Base-by-base conservation (phyloP, 2,888 invertebrate species). In the Drosophila greeni region DNA sequence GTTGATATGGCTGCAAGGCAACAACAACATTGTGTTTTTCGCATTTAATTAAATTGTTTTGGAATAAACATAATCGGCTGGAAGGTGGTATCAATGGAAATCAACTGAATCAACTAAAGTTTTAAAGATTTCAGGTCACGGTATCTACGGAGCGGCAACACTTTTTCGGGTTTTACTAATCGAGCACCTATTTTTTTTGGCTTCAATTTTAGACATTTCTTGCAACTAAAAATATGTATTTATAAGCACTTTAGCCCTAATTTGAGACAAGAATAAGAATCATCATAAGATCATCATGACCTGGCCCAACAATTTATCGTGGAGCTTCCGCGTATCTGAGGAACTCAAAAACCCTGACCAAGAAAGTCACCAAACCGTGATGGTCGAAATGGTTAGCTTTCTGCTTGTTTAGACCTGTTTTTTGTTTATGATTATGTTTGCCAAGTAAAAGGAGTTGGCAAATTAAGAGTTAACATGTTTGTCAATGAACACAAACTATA, bases 1-100 rank as follows among this genome's bases (percentile, higher is more conserved):
- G 88, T 88, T 88, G 88, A 88, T 85, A 88, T 88, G 88, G 88
- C 88, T 88, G 88, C 55, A 87, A 87, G 49, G 68, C 65, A 66
- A 66, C 66, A 68, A 66, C 29, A 66, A 68, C 55, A 60, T 57
- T 69, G 48, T 26, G 60, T 68, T 60, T 36, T 59, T 51, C 37
- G 39, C 16, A 48, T 36, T 61, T 34, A 55, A 34, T 55, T 26
- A 51, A 20, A 24, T 61, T 40, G 11, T 20, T 24, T 43, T 42
- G 23, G 9, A 14, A 31, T 48, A 20, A 34, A 8, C 43, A 33
- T 23, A 37, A 43, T 49, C 29, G 43, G 59, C 52, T 24, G 24
- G 37, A 60, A 59, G 45, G 36, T 59, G 59, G 56, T 59, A 67
- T 66, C 67, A 66, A 66, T 66, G 65, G 53, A 60, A 56, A 51